Percentiles rank a stretch among this genome's conserved stretches.
Conservation (phyloP, 2,888 invertebrate genomes). For the Xestia sexstrigata region DNA sequence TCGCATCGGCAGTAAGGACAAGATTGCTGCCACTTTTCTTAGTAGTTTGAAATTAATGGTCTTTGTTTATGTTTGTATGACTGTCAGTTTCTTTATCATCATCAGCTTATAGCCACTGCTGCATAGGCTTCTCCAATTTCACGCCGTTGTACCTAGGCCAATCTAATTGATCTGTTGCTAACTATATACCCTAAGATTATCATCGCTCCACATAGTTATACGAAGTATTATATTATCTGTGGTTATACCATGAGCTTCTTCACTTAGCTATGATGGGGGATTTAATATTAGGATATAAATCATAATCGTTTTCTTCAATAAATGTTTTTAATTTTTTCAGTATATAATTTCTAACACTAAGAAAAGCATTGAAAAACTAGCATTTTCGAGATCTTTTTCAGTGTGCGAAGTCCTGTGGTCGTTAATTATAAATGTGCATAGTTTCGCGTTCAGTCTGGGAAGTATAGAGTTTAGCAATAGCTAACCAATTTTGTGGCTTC, state of each 20-base stretch:
- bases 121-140: not conserved
- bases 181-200: not conserved
- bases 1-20: conserved; percentile 36
- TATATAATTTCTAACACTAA: conserved; percentile 6
- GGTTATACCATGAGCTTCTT: not conserved
- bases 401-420: conserved; percentile 11
- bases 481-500: conserved; percentile 15
- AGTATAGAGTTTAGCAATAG: conserved; percentile 15
- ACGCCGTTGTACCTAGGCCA: not conserved
- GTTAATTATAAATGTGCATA: conserved; percentile 24
- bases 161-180: not conserved
- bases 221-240: no score
- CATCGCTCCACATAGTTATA: not conserved
- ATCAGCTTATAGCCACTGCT: not conserved
- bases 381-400: conserved; percentile 10
- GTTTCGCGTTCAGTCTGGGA: not conserved
- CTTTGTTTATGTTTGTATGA: not conserved
- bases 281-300: no score
- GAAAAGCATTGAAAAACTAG: not conserved
- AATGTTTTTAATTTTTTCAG: not conserved
- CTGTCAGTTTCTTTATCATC: not conserved
- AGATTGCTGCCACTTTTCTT: conserved; percentile 16
- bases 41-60: not conserved
- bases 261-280: not conserved
- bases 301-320: not conserved